These are phyloP conservation scores for Atractosteus spatula DNA, from an alignment of 2,113 vertebrate species.

Conservation along the genomic window DNA sequence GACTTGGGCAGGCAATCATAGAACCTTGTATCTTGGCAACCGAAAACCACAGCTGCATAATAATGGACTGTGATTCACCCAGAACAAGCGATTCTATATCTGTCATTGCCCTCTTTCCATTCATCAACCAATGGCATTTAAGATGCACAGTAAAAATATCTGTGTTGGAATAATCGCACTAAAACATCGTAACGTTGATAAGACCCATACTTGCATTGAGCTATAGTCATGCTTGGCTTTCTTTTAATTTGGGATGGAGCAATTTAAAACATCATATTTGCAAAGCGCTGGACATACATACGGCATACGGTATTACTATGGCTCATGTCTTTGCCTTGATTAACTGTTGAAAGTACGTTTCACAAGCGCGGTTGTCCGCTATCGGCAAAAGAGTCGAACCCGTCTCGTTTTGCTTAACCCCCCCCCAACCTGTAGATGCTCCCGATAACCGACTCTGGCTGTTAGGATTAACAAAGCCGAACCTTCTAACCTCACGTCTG, in stretches of 20 bases:
- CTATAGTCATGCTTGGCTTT: slow-evolving; percentile 44
- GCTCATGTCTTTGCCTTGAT: slow-evolving; percentile 28
- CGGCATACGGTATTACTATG: slow-evolving; percentile 13
- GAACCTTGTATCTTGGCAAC: slow-evolving; percentile 29
- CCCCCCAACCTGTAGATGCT: slow-evolving; percentile 23
- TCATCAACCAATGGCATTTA: too few species aligned
- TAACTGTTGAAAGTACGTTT: slow-evolving; percentile 28
- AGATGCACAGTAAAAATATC: too few species aligned
- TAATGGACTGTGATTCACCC: slow-evolving; percentile 21
- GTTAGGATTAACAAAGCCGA: slow-evolving; percentile 21
- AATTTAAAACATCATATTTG: slow-evolving; percentile 53
- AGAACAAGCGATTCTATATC: not conserved
- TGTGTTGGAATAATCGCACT: too few species aligned
- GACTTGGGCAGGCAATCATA: slow-evolving; percentile 15
- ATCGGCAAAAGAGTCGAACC: slow-evolving; percentile 21
- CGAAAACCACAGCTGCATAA: slow-evolving; percentile 18
- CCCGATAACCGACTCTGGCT: slow-evolving; percentile 15
- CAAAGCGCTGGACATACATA: slow-evolving; percentile 14
- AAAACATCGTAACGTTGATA: too few species aligned
- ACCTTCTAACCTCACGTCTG: slow-evolving; percentile 24
- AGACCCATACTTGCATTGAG: too few species aligned
- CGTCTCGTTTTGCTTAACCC: slow-evolving; percentile 53
- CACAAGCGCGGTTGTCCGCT: slow-evolving; percentile 26
- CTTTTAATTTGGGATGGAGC: slow-evolving; percentile 54
- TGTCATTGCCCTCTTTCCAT: not conserved